Conservation (phyloP, 2,888 invertebrate species). For the Beris morrisii region DNA sequence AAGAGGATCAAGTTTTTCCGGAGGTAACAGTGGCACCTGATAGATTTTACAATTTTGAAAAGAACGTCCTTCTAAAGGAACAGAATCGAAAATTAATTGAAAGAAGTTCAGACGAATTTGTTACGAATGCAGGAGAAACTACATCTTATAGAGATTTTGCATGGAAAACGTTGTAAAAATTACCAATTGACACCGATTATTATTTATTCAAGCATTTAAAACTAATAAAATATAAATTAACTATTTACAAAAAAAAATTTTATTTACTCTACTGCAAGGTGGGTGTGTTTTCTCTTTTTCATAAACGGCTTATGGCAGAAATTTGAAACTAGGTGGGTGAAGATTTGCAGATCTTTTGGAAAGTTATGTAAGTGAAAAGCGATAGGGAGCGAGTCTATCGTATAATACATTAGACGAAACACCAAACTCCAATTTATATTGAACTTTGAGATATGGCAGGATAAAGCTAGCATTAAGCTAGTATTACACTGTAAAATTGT, state of each 20-base stretch:
- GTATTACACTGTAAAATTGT: no score
- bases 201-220: no score
- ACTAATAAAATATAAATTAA: background rate
- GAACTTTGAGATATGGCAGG: no score
- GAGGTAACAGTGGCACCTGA: constrained; percentile 42
- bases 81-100: constrained; percentile 42
- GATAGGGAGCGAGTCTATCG: no score
- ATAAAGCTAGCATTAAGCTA: no score
- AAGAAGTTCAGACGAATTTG: constrained; percentile 31
- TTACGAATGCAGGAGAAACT: constrained; percentile 28
- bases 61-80: constrained; percentile 44
- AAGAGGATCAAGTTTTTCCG: background rate
- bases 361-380: no score
- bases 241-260: no score
- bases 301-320: no score
- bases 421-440: no score
- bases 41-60: constrained; percentile 54
- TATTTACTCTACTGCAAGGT: background rate
- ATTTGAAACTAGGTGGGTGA: no score
- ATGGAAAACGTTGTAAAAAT: constrained; percentile 37
- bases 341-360: background rate
- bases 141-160: constrained; percentile 40
- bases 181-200: no score
- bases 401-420: no score
- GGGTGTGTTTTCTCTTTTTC: background rate